These are phyloP conservation scores for Strigamia crassipes DNA, from an alignment of 2,888 invertebrate genomes.

Conservation along the genomic window DNA sequence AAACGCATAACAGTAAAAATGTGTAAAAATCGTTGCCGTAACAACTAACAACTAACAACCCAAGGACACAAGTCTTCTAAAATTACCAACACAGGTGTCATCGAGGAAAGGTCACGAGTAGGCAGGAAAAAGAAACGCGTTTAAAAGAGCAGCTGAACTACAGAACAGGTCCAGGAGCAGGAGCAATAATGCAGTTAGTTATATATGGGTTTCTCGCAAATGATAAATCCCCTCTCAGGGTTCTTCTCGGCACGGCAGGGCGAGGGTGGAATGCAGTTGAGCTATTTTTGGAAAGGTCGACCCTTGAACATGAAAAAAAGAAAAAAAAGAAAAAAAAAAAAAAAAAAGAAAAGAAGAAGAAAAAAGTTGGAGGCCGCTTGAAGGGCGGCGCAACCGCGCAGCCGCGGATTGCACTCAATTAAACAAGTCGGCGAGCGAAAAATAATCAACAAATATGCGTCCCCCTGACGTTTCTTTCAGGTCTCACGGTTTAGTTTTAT, in stretches of 20 bases:
- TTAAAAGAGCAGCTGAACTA: conserved; percentile 12
- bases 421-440: background rate
- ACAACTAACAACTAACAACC: background rate
- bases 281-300: conserved; percentile 12
- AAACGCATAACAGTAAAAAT: too few relatives aligned
- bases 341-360: background rate
- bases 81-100: conserved; percentile 10
- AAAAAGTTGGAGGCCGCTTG: conserved; percentile 27
- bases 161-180: background rate
- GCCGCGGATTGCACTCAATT: background rate
- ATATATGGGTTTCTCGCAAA: background rate
- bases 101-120: conserved; percentile 6
- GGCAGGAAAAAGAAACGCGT: background rate
- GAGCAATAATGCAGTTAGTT: background rate
- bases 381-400: conserved; percentile 13
- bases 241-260: conserved; percentile 14
- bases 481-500: background rate
- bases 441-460: background rate
- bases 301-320: conserved; percentile 37
- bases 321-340: too few relatives aligned
- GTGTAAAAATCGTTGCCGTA: background rate
- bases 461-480: background rate
- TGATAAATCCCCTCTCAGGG: conserved; percentile 28
- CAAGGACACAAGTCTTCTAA: too few relatives aligned
- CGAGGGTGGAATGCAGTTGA: conserved; percentile 22